Conservation (phyloP, 2,888 invertebrate genomes). For the Anarsia innoxiella region DNA sequence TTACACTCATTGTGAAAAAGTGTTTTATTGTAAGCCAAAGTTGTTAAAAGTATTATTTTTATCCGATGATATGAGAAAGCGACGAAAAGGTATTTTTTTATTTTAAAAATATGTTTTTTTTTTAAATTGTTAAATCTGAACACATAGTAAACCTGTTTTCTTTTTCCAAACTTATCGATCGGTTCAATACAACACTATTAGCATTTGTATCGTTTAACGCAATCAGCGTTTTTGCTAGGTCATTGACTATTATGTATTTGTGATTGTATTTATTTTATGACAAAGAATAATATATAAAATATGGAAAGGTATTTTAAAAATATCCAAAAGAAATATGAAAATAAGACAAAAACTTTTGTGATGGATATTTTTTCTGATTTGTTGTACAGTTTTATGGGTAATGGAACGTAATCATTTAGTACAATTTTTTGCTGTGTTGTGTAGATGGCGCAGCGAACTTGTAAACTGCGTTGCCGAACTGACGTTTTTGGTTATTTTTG, state of each 20-base stretch:
- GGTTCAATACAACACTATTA: constrained; percentile 1
- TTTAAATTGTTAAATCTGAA: too few species aligned
- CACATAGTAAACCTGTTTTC: too few species aligned
- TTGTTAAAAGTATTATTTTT: too few species aligned
- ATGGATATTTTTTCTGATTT: neutral
- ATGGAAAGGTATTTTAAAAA: neutral
- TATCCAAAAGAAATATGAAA: neutral
- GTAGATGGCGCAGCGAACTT: constrained; percentile 70
- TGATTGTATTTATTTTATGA: neutral
- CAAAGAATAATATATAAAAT: neutral
- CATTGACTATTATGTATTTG: neutral
- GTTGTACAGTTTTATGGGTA: constrained; percentile 24
- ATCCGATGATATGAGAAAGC: too few species aligned
- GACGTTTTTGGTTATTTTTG: constrained; percentile 77
- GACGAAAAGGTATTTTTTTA: too few species aligned
- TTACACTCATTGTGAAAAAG: too few species aligned
- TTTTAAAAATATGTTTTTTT: too few species aligned
- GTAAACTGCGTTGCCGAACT: constrained; percentile 72
- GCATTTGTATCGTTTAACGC: neutral
- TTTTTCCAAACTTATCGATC: too few species aligned
- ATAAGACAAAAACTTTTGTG: neutral
- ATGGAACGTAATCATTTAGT: constrained; percentile 36
- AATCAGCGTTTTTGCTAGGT: neutral
- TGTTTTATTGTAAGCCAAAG: too few species aligned
- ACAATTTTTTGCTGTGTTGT: constrained; percentile 51